Base-by-base conservation (phyloP, 2,113 vertebrate genomes). In the Tinamus guttatus region DNA sequence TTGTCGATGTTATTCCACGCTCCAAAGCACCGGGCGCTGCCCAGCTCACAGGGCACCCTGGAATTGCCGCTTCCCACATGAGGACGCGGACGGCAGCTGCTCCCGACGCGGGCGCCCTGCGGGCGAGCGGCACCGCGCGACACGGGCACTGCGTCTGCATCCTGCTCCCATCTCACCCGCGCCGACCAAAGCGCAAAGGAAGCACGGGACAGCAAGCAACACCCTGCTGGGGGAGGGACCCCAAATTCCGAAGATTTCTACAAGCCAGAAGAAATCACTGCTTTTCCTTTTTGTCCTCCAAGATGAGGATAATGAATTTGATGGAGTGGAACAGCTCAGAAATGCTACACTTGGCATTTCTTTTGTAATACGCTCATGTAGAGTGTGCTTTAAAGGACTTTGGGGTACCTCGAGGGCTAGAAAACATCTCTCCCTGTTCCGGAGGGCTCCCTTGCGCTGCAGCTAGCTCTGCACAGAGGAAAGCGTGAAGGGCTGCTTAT, bases 401-500 rank as follows among this genome's bases (percentile, higher is more conserved):
- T n/a, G n/a, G n/a, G n/a, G 47, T 8, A 49, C 59, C 51, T 89
- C n/a, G 69, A 92, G 38, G 43, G 36, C 58, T 47, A 52, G 43
- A 64, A 71, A 81, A 75, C 15, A 12, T 68, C 77, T 86, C 34
- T 62, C 43, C 21, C 3, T 32, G 3, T 13, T 45, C 25, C 32
- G 68, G 27, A 43, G 30, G 16, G 7, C 43, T 92, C 65, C 3
- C 4, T 32, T 70, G 49, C 41, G 34, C 54, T 27, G 14, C 12
- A 10, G 47, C 54, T 20, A 30, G 12, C 38, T 89, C 52, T 30
- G 27, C 49, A 64, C 1, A 2, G 62, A n/a, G 28, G 49, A 90
- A 45, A 0, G 7, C 60, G 32, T 7, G 15, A 6, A 34, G 0
- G 3, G 19, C 25, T 76, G 78, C 34, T 21, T 6, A 64, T 8